Evolutionary conservation across 2,113 vertebrate species (phyloP).

Genomic region (Indicator maculatus): DNA sequence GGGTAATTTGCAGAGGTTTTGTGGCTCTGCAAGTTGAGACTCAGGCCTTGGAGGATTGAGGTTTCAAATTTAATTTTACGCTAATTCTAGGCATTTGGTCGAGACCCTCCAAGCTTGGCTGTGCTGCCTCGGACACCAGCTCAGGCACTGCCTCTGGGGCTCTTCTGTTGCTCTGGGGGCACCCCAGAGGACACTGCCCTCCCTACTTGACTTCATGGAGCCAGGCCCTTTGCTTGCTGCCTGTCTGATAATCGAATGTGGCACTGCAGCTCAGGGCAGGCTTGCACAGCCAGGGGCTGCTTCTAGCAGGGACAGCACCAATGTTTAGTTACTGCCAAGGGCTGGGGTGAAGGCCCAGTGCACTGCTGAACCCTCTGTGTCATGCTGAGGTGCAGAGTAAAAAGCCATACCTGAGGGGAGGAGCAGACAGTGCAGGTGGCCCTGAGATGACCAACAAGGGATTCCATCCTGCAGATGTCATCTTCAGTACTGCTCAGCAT

Average conservation of each 20-base stretch:
- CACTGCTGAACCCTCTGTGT: too few relatives aligned
- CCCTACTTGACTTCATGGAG: neutral
- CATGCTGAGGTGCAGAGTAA: too few relatives aligned
- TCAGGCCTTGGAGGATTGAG: conserved; percentile 53
- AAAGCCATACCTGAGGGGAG: too few relatives aligned
- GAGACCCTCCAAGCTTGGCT: conserved; percentile 4
- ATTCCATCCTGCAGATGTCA: too few relatives aligned
- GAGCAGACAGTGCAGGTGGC: too few relatives aligned
- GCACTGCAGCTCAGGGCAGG: neutral
- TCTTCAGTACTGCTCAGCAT: neutral
- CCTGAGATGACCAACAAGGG: too few relatives aligned
- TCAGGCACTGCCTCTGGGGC: conserved; percentile 49
- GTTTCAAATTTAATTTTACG: conserved; percentile 68
- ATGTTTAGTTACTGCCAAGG: too few relatives aligned
- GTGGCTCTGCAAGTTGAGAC: conserved; percentile 66
- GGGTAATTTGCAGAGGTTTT: conserved; percentile 63
- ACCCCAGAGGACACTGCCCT: neutral
- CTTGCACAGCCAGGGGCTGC: too few relatives aligned
- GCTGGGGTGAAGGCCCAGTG: too few relatives aligned
- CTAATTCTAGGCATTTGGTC: conserved; percentile 52
- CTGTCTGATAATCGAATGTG: neutral
- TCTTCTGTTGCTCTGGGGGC: conserved; percentile 29
- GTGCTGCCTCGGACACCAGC: conserved; percentile 22
- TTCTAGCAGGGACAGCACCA: too few relatives aligned
- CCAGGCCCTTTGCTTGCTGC: neutral